Percentiles rank a stretch among this genome's conserved stretches.
Evolutionary conservation across 2,888 invertebrate genomes (phyloP).

Genomic region (Rhaphigaster nebulosa): DNA sequence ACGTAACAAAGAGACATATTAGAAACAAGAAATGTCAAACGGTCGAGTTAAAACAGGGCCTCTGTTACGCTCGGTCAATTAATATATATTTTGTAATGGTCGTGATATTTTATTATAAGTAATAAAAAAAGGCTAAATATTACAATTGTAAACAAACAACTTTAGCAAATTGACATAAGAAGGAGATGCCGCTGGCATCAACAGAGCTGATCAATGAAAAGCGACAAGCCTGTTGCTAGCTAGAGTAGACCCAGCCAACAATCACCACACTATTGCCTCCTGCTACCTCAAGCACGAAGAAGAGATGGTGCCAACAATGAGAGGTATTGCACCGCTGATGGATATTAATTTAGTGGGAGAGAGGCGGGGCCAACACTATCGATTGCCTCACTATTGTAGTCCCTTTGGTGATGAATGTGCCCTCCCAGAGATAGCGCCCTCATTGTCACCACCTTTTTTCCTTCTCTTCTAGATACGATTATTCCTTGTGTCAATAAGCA

Average conservation of each 20-base stretch:
- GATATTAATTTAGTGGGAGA: conserved; percentile 16
- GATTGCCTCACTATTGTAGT: background rate
- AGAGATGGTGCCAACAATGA: background rate
- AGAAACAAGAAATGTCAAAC: too few relatives aligned
- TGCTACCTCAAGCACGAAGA: background rate
- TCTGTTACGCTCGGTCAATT: too few relatives aligned
- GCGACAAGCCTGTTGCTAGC: background rate
- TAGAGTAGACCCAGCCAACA: background rate
- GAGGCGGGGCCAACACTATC: background rate
- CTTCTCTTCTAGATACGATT: background rate
- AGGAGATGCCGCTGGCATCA: background rate
- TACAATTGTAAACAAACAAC: background rate
- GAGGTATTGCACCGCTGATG: background rate
- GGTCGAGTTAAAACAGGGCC: too few relatives aligned
- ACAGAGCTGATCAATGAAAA: background rate
- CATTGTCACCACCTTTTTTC: conserved; percentile 9
- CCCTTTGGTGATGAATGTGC: background rate
- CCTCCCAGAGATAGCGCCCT: background rate
- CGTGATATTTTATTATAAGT: too few relatives aligned
- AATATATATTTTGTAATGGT: too few relatives aligned
- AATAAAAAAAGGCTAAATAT: too few relatives aligned
- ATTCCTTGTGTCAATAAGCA: conserved; percentile 22
- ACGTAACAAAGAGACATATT: too few relatives aligned
- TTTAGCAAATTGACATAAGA: background rate
- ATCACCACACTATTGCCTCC: background rate